A percentile compares a stretch with the other conserved stretches of the same genome.
Evolutionary conservation across 2,113 vertebrate genomes (phyloP).

Genomic region (Hippocampus abdominalis): DNA sequence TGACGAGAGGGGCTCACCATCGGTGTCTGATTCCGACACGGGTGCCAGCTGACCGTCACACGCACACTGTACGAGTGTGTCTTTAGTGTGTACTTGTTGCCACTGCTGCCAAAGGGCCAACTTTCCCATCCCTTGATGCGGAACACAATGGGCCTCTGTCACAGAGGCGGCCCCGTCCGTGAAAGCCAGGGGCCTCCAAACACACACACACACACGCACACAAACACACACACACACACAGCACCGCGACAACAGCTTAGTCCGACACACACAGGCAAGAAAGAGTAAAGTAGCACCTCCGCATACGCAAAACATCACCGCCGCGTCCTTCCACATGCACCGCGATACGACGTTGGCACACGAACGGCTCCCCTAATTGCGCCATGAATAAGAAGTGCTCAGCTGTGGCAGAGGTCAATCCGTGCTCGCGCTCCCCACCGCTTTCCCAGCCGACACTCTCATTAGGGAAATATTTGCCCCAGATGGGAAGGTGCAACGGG

Average conservation of each 20-base stretch:
- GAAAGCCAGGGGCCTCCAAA: conserved; percentile 63
- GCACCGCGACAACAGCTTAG: conserved; percentile 20
- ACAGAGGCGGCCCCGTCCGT: conserved; percentile 60
- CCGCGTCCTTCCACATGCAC: background rate
- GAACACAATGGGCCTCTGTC: conserved; percentile 91
- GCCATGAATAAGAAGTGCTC: conserved; percentile 84
- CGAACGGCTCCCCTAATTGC: conserved; percentile 69
- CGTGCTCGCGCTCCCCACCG: conserved; percentile 86
- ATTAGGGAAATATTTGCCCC: conserved; percentile 95
- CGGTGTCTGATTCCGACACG: conserved; percentile 19
- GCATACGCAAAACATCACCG: conserved; percentile 17
- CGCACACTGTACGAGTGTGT: conserved; percentile 59
- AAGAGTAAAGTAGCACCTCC: conserved; percentile 20
- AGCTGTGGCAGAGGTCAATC: conserved; percentile 87
- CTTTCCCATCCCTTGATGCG: conserved; percentile 83
- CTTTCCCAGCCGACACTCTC: conserved; percentile 80
- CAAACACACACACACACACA: conserved; percentile 22
- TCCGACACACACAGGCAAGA: conserved; percentile 17
- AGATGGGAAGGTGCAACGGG: conserved; percentile 48
- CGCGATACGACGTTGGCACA: conserved; percentile 52
- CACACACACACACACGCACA: conserved; percentile 5
- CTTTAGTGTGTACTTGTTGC: conserved; percentile 45
- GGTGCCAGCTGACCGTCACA: conserved; percentile 54
- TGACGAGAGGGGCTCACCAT: conserved; percentile 40
- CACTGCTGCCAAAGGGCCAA: conserved; percentile 81